These are phyloP conservation scores for Epirrhoe tristata DNA, from an alignment of 2,888 invertebrate species.

Conservation along the genomic window DNA sequence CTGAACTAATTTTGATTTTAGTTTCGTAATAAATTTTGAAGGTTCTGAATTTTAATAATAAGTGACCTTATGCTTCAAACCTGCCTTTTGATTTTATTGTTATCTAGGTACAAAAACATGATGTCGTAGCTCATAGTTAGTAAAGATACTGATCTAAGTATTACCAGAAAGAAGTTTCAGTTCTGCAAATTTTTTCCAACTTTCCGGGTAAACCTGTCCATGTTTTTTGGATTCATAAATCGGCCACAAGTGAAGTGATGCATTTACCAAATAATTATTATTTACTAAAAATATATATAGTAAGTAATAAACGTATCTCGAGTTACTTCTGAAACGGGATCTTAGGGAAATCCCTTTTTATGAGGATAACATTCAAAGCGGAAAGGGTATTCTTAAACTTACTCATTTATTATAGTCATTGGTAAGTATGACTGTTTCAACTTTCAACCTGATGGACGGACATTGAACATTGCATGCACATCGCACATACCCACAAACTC, in stretches of 20 bases:
- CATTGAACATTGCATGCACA: no score
- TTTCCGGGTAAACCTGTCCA: no score
- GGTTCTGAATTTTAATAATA: slow-evolving; percentile 1
- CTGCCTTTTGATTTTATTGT: not conserved
- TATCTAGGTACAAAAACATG: no score
- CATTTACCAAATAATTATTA: no score
- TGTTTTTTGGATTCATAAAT: no score
- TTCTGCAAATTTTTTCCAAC: no score
- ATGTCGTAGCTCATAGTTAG: no score
- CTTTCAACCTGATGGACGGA: not conserved
- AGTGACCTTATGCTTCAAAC: not conserved
- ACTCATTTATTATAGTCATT: not conserved
- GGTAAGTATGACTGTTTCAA: not conserved
- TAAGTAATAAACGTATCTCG: not conserved
- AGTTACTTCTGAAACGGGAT: not conserved
- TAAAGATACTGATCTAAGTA: no score
- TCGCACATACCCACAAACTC: no score
- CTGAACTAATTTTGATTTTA: not conserved
- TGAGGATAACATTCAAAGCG: not conserved
- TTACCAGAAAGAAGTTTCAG: no score
- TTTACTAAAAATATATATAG: no score
- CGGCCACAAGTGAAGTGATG: no score
- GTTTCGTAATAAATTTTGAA: not conserved
- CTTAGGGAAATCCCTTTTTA: not conserved
- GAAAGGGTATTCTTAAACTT: not conserved